Evolutionary conservation across 2,797 vertebrate genomes (phyloP).

Genomic region (Gymnoscopelus braueri): DNA sequence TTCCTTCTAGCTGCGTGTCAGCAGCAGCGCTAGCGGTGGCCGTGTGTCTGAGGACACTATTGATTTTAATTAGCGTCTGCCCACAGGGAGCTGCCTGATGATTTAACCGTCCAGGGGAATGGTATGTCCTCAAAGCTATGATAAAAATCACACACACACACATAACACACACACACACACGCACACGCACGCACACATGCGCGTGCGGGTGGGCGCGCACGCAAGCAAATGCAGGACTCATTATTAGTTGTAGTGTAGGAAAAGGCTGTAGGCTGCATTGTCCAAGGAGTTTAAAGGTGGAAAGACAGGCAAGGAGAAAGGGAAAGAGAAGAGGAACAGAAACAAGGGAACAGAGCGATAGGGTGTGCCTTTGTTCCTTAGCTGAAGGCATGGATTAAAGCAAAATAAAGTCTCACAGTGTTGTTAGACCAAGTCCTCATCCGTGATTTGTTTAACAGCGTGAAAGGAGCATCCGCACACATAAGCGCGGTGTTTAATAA

Average conservation of each 20-base stretch:
- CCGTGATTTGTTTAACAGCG: too few relatives aligned
- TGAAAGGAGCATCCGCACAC: too few relatives aligned
- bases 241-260: conserved; percentile 90
- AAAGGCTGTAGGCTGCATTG: conserved; percentile 80
- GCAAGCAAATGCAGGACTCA: conserved; percentile 78
- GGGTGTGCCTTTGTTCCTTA: too few relatives aligned
- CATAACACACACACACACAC: conserved; percentile 31
- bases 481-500: too few relatives aligned
- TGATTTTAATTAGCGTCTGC: conserved; percentile 99
- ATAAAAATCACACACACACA: conserved; percentile 83
- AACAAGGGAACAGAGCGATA: background rate
- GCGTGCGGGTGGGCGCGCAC: conserved; percentile 10
- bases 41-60: conserved; percentile 91
- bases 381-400: too few relatives aligned
- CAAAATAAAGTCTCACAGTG: too few relatives aligned
- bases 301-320: conserved; percentile 53
- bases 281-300: conserved; percentile 82
- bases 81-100: conserved; percentile 94
- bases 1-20: conserved; percentile 42
- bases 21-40: background rate
- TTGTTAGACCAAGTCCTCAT: too few relatives aligned
- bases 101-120: conserved; percentile 87
- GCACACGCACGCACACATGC: conserved; percentile 29
- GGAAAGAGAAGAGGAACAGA: conserved; percentile 46
- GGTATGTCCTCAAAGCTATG: conserved; percentile 91